Evolutionary conservation across 2,888 invertebrate genomes (phyloP).

Genomic region (Homarus gammarus): DNA sequence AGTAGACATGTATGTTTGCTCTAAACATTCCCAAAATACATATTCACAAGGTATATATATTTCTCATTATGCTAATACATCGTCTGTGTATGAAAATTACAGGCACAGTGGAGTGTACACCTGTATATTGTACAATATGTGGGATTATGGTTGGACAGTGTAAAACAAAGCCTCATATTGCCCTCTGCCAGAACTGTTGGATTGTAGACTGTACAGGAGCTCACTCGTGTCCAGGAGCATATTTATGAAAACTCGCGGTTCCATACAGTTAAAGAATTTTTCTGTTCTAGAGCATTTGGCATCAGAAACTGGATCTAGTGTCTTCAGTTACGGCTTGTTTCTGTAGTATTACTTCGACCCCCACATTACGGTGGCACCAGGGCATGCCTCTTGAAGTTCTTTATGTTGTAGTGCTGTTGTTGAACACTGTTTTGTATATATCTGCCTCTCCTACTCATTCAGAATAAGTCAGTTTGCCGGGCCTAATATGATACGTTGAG

Average conservation of each 20-base stretch:
- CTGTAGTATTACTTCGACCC: conserved; percentile 24
- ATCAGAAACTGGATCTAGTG: conserved; percentile 27
- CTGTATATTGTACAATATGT: conserved; percentile 24
- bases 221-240: not conserved
- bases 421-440: conserved; percentile 70
- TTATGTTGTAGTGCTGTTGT: conserved; percentile 67
- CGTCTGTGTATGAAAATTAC: conserved; percentile 36
- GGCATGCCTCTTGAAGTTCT: conserved; percentile 44
- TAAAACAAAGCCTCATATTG: conserved; percentile 28
- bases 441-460: conserved; percentile 57
- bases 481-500: conserved; percentile 29
- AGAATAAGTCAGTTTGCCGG: conserved; percentile 41
- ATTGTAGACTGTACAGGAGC: not conserved
- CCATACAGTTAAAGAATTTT: conserved; percentile 3
- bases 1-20: conserved; percentile 54
- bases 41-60: conserved; percentile 55
- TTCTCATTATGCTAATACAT: conserved; percentile 37
- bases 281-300: conserved; percentile 23
- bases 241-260: not conserved
- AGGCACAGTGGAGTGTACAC: conserved; percentile 30
- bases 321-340: conserved; percentile 44
- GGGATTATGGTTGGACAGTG: conserved; percentile 20
- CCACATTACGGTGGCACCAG: conserved; percentile 27
- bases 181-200: not conserved
- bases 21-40: conserved; percentile 65